These are phyloP conservation scores for Festucalex cinctus DNA, from an alignment of 2,113 vertebrate genomes.

Conservation along the genomic window DNA sequence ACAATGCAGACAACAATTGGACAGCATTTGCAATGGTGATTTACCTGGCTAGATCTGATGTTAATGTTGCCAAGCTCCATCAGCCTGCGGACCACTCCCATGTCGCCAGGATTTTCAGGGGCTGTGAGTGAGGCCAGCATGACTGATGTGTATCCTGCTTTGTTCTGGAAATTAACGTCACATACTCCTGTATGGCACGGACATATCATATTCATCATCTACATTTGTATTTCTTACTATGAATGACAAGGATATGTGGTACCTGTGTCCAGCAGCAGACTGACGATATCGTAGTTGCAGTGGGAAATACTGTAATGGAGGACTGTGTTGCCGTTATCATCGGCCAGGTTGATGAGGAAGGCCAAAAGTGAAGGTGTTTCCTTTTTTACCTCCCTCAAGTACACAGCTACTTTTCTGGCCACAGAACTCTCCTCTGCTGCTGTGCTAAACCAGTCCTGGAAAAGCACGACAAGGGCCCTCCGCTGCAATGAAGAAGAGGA, in stretches of 20 bases:
- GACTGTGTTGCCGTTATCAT: slow-evolving; percentile 89
- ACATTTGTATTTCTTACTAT: neutral
- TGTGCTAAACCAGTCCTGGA: slow-evolving; percentile 87
- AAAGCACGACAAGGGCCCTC: slow-evolving; percentile 74
- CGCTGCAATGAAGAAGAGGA: slow-evolving; percentile 64
- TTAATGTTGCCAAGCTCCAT: slow-evolving; percentile 84
- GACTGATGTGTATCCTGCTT: slow-evolving; percentile 85
- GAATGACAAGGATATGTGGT: neutral
- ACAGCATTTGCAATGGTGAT: neutral
- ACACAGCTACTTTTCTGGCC: slow-evolving; percentile 67
- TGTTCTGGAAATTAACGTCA: slow-evolving; percentile 83
- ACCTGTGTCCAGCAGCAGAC: slow-evolving; percentile 89
- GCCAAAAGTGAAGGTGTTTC: slow-evolving; percentile 74
- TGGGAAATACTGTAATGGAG: slow-evolving; percentile 95
- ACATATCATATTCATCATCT: neutral
- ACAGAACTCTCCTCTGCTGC: slow-evolving; percentile 82
- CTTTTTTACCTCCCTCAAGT: slow-evolving; percentile 70
- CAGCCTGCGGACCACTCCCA: slow-evolving; percentile 86
- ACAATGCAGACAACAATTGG: neutral
- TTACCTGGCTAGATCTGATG: slow-evolving; percentile 82
- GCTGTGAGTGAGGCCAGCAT: slow-evolving; percentile 87
- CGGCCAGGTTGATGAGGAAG: slow-evolving; percentile 84
- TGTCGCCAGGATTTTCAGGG: slow-evolving; percentile 77
- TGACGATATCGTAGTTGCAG: slow-evolving; percentile 84
- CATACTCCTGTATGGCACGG: slow-evolving; percentile 57